Conservation (phyloP, 92 coral and sea anemone genomes). For the Bergia sp. region DNA sequence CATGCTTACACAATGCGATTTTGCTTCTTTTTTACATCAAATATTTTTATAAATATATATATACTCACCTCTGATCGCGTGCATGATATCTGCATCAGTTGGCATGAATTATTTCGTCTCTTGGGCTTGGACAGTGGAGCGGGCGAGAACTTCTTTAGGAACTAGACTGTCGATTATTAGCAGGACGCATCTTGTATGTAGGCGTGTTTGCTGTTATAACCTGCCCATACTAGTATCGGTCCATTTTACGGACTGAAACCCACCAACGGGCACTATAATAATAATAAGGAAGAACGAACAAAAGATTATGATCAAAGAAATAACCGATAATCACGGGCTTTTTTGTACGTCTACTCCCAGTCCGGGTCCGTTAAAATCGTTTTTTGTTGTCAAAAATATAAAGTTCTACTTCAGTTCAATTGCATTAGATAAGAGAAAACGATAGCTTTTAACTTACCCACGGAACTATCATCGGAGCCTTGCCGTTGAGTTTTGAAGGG, state of each 20-base stretch:
- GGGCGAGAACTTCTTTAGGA: not conserved
- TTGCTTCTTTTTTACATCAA: no score
- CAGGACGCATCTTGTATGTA: not conserved
- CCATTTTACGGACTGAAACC: not conserved
- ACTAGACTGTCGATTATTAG: not conserved
- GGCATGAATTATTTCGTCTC: not conserved
- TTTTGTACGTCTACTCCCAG: not conserved
- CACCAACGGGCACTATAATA: slow-evolving; percentile 2
- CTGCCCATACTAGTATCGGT: not conserved
- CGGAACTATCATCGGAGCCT: no score
- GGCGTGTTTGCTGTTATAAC: not conserved
- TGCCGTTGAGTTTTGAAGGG: no score
- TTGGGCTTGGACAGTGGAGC: not conserved
- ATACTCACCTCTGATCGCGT: slow-evolving; percentile 2
- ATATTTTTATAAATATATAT: not conserved
- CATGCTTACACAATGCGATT: no score
- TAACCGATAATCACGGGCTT: not conserved
- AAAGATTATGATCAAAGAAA: not conserved
- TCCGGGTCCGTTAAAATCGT: no score
- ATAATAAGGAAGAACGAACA: not conserved
- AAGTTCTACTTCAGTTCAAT: no score
- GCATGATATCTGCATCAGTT: not conserved
- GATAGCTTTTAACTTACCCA: no score
- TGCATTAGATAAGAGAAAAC: no score
- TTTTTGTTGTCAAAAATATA: no score